Conservation (phyloP, 2,888 invertebrate species). For the Heteromurus nitidus region DNA sequence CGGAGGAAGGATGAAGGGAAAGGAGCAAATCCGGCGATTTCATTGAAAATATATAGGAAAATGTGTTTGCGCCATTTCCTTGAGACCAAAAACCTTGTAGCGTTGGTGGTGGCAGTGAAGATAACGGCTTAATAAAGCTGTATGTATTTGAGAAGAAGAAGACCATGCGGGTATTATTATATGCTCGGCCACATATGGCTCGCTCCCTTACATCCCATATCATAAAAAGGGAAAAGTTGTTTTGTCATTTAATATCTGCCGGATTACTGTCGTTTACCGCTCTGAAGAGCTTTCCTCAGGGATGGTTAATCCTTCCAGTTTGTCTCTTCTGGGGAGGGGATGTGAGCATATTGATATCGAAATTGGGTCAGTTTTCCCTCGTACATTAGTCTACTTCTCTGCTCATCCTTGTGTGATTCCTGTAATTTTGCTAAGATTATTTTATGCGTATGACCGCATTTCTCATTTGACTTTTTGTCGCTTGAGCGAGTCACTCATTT, state of each 20-base stretch:
- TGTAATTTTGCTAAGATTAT: too few species aligned
- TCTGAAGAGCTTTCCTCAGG: too few species aligned
- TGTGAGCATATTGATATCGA: not conserved
- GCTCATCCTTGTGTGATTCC: not conserved
- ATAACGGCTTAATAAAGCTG: too few species aligned
- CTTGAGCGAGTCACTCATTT: not conserved
- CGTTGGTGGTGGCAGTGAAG: too few species aligned
- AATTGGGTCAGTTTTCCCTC: conserved; percentile 9
- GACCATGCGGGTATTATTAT: too few species aligned
- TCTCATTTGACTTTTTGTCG: not conserved
- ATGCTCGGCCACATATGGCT: too few species aligned
- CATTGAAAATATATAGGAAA: too few species aligned
- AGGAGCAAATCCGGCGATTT: conserved; percentile 24
- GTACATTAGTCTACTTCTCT: not conserved
- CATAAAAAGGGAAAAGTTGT: conserved; percentile 1
- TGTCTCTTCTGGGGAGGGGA: not conserved
- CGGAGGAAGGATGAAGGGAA: too few species aligned
- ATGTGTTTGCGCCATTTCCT: too few species aligned
- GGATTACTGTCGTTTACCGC: not conserved
- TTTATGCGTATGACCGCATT: not conserved
- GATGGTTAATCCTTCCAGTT: not conserved
- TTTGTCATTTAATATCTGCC: conserved; percentile 13
- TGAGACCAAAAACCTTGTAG: too few species aligned
- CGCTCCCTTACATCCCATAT: too few species aligned
- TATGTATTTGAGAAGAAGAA: too few species aligned